Conservation (phyloP, 2,797 vertebrate genomes). For the Fistularia commersonii region DNA sequence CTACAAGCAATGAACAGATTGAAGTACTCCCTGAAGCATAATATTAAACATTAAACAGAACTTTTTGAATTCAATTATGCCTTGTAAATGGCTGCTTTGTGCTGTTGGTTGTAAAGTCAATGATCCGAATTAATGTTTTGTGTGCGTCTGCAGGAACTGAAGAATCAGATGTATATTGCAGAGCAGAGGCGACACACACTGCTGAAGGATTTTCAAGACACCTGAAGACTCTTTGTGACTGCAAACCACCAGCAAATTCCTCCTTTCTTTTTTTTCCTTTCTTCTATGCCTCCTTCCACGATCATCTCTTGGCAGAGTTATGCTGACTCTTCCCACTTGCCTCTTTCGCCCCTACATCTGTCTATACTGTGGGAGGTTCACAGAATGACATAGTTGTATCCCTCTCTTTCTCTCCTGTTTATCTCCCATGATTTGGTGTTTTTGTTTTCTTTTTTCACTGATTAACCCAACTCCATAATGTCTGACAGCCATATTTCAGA, state of each 20-base stretch:
- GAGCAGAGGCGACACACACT: constrained; percentile 96
- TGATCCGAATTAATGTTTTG: neutral
- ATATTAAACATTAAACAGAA: too few relatives aligned
- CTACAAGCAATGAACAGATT: too few relatives aligned
- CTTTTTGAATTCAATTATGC: neutral
- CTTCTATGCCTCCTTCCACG: constrained; percentile 14
- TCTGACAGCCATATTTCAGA: too few relatives aligned
- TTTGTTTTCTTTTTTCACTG: too few relatives aligned
- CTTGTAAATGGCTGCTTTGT: neutral
- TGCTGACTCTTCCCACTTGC: neutral
- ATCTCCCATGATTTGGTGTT: constrained; percentile 42
- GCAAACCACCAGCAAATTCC: constrained; percentile 66
- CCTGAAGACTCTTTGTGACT: constrained; percentile 75
- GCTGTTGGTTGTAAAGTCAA: neutral
- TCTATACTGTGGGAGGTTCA: constrained; percentile 61
- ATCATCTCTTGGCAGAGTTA: neutral
- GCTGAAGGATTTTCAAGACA: constrained; percentile 99
- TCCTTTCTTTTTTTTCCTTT: constrained; percentile 18
- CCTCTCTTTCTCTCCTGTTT: constrained; percentile 43
- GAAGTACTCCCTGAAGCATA: too few relatives aligned
- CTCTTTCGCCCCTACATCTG: constrained; percentile 27
- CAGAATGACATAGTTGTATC: constrained; percentile 67
- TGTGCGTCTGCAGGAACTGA: constrained; percentile 83
- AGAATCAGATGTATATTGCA: constrained; percentile 99
- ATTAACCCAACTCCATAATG: too few relatives aligned